Evolutionary conservation across 2,797 vertebrate genomes (phyloP).

Genomic region (Pseudochirops cupreus): DNA sequence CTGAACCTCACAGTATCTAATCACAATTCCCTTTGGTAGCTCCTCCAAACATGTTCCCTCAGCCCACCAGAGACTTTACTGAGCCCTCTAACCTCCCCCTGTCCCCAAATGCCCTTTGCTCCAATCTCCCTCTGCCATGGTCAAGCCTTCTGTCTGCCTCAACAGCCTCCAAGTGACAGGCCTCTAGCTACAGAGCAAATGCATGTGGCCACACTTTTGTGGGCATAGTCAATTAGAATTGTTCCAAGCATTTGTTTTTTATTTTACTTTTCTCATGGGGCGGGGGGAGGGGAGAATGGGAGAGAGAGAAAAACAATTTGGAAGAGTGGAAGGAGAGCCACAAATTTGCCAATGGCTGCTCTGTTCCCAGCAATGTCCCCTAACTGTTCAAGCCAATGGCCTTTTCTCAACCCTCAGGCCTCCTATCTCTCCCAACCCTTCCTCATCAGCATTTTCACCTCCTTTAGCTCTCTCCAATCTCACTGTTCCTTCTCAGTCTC

Average conservation of each 20-base stretch:
- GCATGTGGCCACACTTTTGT: neutral
- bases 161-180: too few relatives aligned
- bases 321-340: neutral
- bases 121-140: neutral
- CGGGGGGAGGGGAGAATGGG: neutral
- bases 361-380: neutral
- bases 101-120: neutral
- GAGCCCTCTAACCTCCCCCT: neutral
- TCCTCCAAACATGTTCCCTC: neutral
- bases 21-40: neutral
- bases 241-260: neutral
- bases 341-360: neutral
- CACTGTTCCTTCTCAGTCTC: neutral
- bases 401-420: too few relatives aligned
- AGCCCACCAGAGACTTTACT: neutral
- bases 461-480: too few relatives aligned
- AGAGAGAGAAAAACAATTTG: neutral
- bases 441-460: too few relatives aligned
- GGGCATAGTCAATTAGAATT: neutral
- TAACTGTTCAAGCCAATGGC: neutral
- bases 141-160: too few relatives aligned
- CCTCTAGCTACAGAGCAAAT: too few relatives aligned
- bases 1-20: neutral
- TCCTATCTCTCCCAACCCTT: neutral
- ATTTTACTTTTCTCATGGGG: neutral